These are phyloP conservation scores for Sylvilagus floridanus DNA, from an alignment of 2,797 vertebrate genomes.

Conservation along the genomic window DNA sequence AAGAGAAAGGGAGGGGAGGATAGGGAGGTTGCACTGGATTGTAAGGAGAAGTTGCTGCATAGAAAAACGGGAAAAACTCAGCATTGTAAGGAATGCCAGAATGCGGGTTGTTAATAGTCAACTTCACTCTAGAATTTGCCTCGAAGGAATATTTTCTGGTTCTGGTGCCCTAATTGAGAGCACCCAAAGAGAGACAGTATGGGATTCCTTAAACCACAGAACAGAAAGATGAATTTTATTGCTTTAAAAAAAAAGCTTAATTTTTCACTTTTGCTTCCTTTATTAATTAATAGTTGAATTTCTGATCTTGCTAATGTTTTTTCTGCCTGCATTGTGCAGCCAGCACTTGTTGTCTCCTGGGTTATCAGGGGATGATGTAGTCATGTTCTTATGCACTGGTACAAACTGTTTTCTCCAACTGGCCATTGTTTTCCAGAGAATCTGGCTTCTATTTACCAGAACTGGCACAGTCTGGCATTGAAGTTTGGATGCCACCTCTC, in stretches of 20 bases:
- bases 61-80: neutral
- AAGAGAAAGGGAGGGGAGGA: neutral
- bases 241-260: neutral
- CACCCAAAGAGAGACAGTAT: neutral
- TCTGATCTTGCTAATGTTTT: neutral
- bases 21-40: neutral
- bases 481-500: conserved; percentile 65
- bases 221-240: neutral
- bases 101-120: neutral
- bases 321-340: neutral
- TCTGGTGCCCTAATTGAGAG: neutral
- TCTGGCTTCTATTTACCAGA: conserved; percentile 77
- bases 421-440: conserved; percentile 79
- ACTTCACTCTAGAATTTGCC: neutral
- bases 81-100: neutral
- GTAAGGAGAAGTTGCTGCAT: neutral
- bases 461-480: conserved; percentile 23
- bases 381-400: conserved; percentile 26
- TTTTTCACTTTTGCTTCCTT: neutral
- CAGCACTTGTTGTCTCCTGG: conserved; percentile 32
- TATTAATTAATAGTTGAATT: neutral
- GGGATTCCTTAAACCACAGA: neutral
- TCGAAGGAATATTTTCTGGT: neutral
- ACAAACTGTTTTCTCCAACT: conserved; percentile 67
- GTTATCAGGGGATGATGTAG: conserved; percentile 78